Base-by-base conservation (phyloP, 1,140 invertebrate genomes). In the Ceratosolen fusciceps region DNA sequence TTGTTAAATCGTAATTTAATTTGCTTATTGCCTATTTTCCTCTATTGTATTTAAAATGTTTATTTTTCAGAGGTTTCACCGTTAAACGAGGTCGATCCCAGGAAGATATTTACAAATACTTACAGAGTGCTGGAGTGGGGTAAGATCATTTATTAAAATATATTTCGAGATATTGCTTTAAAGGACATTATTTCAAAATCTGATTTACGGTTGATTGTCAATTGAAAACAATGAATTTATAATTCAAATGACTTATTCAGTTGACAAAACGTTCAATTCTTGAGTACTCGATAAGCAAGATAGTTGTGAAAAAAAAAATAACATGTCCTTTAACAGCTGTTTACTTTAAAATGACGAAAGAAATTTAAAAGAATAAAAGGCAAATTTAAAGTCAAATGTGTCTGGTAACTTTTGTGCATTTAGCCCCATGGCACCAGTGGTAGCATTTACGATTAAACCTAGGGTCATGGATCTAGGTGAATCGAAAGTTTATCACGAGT, bases 21-120 rank as follows among this genome's bases (percentile, higher is more conserved):
- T n/a, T n/a, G n/a, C n/a, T n/a, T n/a, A n/a, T n/a, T n/a, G n/a
- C n/a, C n/a, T n/a, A n/a, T n/a, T n/a, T n/a, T n/a, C n/a, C n/a
- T n/a, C n/a, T n/a, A n/a, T n/a, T n/a, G n/a, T n/a, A n/a, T n/a
- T n/a, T n/a, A n/a, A n/a, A n/a, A n/a, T n/a, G n/a, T 83, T 81
- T 83, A 81, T 79, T 74, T 93, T 93, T 54, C 88, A 96, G 95
- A 76, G 94, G 95, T 79, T 96, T 96, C 87, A 93, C 92, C 74
- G 91, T 95, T 34, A 93, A 94, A 82, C 91, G 94, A 82, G 94
- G 93, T 75, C 92, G 92, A 84, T 95, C 95, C 9, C 94, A 96
- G 88, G 95, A 96, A 85, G 95, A 95, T 83, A 95, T 96, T 83
- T 96, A 96, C 88, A 95, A 95, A 88, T 94, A 95, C 88, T 91